Evolutionary conservation across 1,140 invertebrate genomes (phyloP).

Genomic region (Cecropterus lyciades): DNA sequence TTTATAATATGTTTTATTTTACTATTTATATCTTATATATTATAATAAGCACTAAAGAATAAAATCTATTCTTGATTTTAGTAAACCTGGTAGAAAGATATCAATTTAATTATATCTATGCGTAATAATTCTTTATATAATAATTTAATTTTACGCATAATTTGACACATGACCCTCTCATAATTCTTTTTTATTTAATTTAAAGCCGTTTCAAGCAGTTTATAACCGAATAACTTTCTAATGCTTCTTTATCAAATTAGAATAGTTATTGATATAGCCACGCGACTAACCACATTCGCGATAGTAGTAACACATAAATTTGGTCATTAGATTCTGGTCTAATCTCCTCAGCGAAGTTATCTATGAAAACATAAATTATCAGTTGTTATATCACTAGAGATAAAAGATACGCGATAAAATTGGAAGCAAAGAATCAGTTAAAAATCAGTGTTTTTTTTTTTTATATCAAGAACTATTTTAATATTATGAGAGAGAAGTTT

Average conservation of each 20-base stretch:
- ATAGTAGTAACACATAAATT: slow-evolving; percentile 72
- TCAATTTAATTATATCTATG: too few relatives aligned
- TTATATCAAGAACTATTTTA: too few relatives aligned
- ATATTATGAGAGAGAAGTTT: too few relatives aligned
- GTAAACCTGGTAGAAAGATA: too few relatives aligned
- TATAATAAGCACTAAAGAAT: too few relatives aligned
- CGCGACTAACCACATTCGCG: slow-evolving; percentile 58
- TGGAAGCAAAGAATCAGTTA: too few relatives aligned
- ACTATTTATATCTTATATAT: too few relatives aligned
- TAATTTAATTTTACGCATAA: slow-evolving; percentile 20
- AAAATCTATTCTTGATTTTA: too few relatives aligned
- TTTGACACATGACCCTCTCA: slow-evolving; percentile 23
- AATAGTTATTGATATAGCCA: slow-evolving; percentile 66
- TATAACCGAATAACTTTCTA: slow-evolving; percentile 55
- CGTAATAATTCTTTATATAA: too few relatives aligned
- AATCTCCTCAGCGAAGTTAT: slow-evolving; percentile 69
- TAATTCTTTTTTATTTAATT: slow-evolving; percentile 40
- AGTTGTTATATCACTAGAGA: slow-evolving; percentile 10
- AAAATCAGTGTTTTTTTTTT: too few relatives aligned
- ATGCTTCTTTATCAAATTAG: slow-evolving; percentile 66
- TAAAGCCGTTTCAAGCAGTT: slow-evolving; percentile 33
- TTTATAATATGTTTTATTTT: too few relatives aligned
- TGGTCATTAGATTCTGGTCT: slow-evolving; percentile 67
- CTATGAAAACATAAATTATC: slow-evolving; percentile 67
- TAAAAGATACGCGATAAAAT: not conserved